phyloP scores from a whole-genome alignment of 2,888 invertebrate genomes.

The Laothoe populi region DNA sequence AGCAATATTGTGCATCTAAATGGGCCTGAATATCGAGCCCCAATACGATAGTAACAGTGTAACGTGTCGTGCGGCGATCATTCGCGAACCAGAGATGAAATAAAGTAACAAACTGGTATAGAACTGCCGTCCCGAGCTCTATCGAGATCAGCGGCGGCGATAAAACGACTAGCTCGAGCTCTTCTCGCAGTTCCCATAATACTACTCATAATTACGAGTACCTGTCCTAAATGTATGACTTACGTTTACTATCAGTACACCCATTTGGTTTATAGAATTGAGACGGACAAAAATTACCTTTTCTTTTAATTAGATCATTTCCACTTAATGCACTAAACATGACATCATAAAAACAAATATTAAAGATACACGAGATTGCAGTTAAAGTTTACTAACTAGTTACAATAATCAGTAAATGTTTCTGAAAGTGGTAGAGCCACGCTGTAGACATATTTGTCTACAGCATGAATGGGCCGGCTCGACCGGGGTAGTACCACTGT shows the following conservation, averaged over 20 bases:
- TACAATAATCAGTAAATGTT: too few relatives aligned
- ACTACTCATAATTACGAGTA: conserved; percentile 82
- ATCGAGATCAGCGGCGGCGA: conserved; percentile 77
- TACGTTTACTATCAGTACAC: neutral
- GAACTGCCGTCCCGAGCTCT: conserved; percentile 65
- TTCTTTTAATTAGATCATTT: too few relatives aligned
- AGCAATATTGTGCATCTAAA: conserved; percentile 77
- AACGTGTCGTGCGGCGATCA: conserved; percentile 69
- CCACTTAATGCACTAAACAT: too few relatives aligned
- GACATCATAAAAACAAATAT: too few relatives aligned
- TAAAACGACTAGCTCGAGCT: conserved; percentile 76
- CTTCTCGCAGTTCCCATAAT: conserved; percentile 80
- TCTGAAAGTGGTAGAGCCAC: too few relatives aligned
- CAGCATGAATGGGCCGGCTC: too few relatives aligned
- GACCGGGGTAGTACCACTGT: too few relatives aligned
- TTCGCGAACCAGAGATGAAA: conserved; percentile 70
- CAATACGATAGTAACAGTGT: conserved; percentile 63
- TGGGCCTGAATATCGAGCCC: conserved; percentile 75
- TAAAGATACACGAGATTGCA: too few relatives aligned
- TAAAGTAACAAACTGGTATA: conserved; percentile 71
- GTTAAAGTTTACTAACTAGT: too few relatives aligned
- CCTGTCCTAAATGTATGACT: neutral
- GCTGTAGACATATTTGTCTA: too few relatives aligned
- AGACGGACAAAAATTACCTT: too few relatives aligned
- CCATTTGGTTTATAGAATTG: neutral